Conservation (phyloP, 1,140 invertebrate genomes). For the Eriosoma lanigerum region DNA sequence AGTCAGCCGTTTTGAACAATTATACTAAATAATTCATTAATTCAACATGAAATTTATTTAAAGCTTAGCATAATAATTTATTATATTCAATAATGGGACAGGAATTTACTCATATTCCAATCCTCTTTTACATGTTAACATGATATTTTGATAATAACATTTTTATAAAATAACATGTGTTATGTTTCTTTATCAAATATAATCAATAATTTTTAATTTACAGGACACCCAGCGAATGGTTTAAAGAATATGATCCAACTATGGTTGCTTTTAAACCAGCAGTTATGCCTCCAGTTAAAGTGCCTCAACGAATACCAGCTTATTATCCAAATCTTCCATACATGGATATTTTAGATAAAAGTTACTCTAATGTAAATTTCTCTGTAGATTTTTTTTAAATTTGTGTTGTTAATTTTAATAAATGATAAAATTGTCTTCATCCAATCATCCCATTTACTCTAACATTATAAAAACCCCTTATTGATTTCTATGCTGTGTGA, state of each 20-base stretch:
- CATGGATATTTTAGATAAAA: conserved; percentile 25
- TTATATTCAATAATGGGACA: no score
- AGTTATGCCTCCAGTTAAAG: conserved; percentile 61
- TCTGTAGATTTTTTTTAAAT: conserved; percentile 43
- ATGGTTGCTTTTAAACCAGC: conserved; percentile 69
- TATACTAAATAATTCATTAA: no score
- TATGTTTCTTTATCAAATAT: no score
- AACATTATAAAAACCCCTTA: conserved; percentile 16
- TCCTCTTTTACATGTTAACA: no score
- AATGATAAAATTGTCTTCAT: neutral
- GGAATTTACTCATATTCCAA: no score
- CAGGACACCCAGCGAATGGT: conserved; percentile 63
- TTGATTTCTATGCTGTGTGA: conserved; percentile 1
- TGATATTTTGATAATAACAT: no score
- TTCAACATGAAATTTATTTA: no score
- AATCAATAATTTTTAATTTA: conserved; percentile 56
- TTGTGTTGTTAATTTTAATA: conserved; percentile 9
- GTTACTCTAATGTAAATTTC: conserved; percentile 21
- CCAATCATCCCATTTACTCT: neutral
- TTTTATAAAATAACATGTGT: no score
- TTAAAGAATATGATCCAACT: conserved; percentile 64
- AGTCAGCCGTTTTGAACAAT: no score
- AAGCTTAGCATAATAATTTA: no score
- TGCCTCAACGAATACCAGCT: conserved; percentile 38
- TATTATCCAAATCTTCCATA: conserved; percentile 32